A percentile compares a stretch with the other conserved stretches of the same genome.
These are phyloP conservation scores for Mercenaria mercenaria DNA, from an alignment of 1,140 invertebrate genomes.

Conservation along the genomic window DNA sequence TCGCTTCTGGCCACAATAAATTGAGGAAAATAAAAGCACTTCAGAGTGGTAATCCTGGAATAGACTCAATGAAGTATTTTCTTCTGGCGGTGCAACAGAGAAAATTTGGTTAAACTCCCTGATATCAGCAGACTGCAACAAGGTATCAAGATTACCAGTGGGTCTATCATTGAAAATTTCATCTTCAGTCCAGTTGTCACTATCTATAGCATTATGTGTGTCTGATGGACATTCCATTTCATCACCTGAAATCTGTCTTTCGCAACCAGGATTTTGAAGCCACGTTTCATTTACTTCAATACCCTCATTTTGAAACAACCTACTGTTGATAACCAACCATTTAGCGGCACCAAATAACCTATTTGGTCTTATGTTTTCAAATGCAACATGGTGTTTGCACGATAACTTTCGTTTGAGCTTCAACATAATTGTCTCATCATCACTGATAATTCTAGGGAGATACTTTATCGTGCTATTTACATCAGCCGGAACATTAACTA, in stretches of 20 bases:
- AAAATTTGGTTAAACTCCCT: conserved; percentile 39
- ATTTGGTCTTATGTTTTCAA: conserved; percentile 61
- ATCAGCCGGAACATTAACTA: conserved; percentile 50
- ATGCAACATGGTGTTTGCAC: conserved; percentile 55
- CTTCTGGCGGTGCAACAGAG: conserved; percentile 53
- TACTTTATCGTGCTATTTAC: conserved; percentile 17
- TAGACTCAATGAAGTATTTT: conserved; percentile 49
- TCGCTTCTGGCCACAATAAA: conserved; percentile 60
- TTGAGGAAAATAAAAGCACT: conserved; percentile 8
- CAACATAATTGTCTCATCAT: conserved; percentile 46
- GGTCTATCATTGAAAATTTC: conserved; percentile 32
- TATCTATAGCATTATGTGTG: not conserved
- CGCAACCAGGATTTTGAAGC: not conserved
- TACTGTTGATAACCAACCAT: conserved; percentile 61
- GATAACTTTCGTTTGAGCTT: conserved; percentile 61
- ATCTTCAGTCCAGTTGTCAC: conserved; percentile 17
- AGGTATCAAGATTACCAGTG: conserved; percentile 35
- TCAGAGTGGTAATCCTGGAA: conserved; percentile 57
- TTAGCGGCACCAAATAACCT: conserved; percentile 27
- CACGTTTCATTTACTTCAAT: conserved; percentile 8
- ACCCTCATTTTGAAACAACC: conserved; percentile 49
- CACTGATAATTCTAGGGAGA: conserved; percentile 24
- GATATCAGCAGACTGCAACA: conserved; percentile 28
- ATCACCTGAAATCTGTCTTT: not conserved
- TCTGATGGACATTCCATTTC: not conserved